Conservation (phyloP, 2,113 vertebrate species). For the Chloropsis cyanopogon region DNA sequence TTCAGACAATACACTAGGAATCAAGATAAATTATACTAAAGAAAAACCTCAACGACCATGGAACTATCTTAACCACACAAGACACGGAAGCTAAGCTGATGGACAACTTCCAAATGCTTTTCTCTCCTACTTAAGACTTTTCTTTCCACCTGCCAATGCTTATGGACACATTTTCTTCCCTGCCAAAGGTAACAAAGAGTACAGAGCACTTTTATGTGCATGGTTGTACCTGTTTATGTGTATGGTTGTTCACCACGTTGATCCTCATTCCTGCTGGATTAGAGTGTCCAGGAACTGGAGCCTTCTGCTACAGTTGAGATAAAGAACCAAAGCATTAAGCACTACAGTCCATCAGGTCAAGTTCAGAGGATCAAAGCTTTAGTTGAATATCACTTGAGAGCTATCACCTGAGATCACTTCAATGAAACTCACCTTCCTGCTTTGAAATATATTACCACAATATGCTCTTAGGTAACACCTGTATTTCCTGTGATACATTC, state of each 20-base stretch:
- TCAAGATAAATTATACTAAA: neutral
- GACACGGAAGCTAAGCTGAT: neutral
- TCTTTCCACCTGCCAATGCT: neutral
- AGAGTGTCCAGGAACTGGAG: conserved; percentile 61
- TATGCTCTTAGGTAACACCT: neutral
- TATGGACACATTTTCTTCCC: neutral
- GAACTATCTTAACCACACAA: neutral
- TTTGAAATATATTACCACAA: neutral
- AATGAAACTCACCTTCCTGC: neutral
- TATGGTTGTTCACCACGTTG: conserved; percentile 80
- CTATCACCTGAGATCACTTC: neutral
- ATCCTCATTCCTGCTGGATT: conserved; percentile 79
- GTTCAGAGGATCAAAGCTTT: neutral
- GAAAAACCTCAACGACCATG: neutral
- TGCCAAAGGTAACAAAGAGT: neutral
- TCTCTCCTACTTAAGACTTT: neutral
- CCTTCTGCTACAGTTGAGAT: conserved; percentile 71
- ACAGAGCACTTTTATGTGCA: conserved; percentile 64
- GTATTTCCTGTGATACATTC: neutral
- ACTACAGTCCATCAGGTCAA: neutral
- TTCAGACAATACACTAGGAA: neutral
- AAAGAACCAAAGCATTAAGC: conserved; percentile 9
- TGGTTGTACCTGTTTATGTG: conserved; percentile 79
- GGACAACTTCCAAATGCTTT: neutral
- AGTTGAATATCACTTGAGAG: neutral